Base-by-base conservation (phyloP, 2,797 vertebrate species). In the Luscinia megarhynchos region DNA sequence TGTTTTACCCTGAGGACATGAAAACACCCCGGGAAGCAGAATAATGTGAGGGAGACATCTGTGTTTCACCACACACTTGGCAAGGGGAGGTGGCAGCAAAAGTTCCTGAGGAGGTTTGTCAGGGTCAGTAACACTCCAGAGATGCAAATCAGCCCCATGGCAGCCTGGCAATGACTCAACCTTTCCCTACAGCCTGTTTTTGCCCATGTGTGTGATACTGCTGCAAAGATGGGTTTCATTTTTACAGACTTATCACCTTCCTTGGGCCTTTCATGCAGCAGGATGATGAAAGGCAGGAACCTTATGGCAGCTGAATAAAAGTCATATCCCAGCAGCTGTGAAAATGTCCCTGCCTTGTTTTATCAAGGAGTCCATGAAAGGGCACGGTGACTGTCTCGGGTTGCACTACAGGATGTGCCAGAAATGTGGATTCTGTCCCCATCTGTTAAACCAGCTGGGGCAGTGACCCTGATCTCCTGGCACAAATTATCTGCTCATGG, bases 51-150 rank as follows among this genome's bases (percentile, higher is more conserved):
- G 73, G 54, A 88, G 46, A 68, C 36, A 58, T 72, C 45, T 89
- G 58, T 78, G 77, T 80, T 87, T 94, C 78, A 84, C 72, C 50
- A 89, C 69, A 26, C 21, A 10, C 66, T 94, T 89, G 61, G 90
- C 89, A 94, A 84, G 81, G n/a, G 67, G 24, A 70, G 36, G 77
- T 88, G 73, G 72, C 70, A 82, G 92, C 74, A 66, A 66, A 88
- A 58, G 58, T 36, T 93, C 74, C 74, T 48, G 70, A 48, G 78
- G 86, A 90, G 14, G 23, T 92, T 89, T 89, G 43, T 84, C 53
- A 79, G 75, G 85, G 89, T 74, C 74, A 73, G 43, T 38, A 77
- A 46, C 67, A 77, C 40, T 48, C 4, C 6, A 69, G 67, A 89
- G 84, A 30, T 58, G 62, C 38, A 89, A 72, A 92, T 69, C 70